These are phyloP conservation scores for Rhynchonycteris naso DNA, from an alignment of 2,797 vertebrate genomes.

Conservation along the genomic window DNA sequence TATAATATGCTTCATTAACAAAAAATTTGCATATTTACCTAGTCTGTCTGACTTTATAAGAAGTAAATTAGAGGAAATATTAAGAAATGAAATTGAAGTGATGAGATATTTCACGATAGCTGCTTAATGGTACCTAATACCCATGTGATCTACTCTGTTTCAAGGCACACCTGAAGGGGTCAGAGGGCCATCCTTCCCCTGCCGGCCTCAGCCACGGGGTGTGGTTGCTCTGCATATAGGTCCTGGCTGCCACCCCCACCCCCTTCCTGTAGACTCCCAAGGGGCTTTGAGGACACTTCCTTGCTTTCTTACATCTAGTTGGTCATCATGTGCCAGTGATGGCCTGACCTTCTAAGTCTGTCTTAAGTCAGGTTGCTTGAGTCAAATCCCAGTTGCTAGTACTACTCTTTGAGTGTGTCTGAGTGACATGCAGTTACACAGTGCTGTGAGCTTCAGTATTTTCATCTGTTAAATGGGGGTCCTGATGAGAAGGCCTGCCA, in stretches of 20 bases:
- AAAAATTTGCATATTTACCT: slow-evolving; percentile 84
- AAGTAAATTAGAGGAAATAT: slow-evolving; percentile 82
- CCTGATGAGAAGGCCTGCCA: too few relatives aligned
- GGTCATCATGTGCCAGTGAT: background rate
- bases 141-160: background rate
- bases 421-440: background rate
- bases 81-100: slow-evolving; percentile 79
- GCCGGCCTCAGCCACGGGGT: fast-evolving
- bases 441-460: background rate
- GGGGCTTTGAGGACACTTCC: background rate
- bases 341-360: background rate
- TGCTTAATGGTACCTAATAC: background rate
- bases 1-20: slow-evolving; percentile 83
- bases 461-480: background rate
- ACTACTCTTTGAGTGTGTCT: background rate
- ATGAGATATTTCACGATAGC: slow-evolving; percentile 84
- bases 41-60: slow-evolving; percentile 82
- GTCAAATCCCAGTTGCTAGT: background rate
- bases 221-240: background rate
- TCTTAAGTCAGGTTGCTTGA: background rate
- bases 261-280: background rate
- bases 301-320: background rate
- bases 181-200: background rate
- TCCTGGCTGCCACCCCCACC: background rate
- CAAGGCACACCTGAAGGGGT: slow-evolving; percentile 55